These are phyloP conservation scores for Gonocerus acuteangulatus DNA, from an alignment of 2,888 invertebrate genomes.

Conservation along the genomic window DNA sequence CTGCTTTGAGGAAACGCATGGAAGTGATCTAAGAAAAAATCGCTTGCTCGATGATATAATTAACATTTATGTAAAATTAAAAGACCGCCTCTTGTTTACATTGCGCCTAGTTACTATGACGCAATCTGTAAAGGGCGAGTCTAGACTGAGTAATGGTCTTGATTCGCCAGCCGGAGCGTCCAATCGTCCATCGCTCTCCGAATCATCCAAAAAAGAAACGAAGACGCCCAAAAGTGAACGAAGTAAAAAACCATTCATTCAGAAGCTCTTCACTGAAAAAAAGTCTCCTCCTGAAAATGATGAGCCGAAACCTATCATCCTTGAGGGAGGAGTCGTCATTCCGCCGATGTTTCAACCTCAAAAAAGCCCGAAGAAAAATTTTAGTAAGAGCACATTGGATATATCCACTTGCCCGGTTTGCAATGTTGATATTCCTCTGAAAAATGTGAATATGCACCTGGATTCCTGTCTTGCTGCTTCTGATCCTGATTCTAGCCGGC, in stretches of 20 bases:
- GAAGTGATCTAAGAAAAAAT: constrained; percentile 47
- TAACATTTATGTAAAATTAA: constrained; percentile 41
- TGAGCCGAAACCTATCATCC: background rate
- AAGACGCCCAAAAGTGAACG: constrained; percentile 6
- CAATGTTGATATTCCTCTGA: constrained; percentile 43
- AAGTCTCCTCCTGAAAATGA: background rate
- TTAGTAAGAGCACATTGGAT: constrained; percentile 30
- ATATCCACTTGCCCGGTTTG: constrained; percentile 48
- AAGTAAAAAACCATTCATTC: constrained; percentile 8
- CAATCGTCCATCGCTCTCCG: no score
- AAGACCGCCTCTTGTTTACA: constrained; percentile 41
- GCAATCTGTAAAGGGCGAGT: background rate
- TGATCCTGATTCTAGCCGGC: constrained; percentile 27
- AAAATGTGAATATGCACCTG: constrained; percentile 47
- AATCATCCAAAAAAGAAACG: constrained; percentile 8
- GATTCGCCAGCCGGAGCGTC: background rate
- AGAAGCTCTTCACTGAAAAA: constrained; percentile 15
- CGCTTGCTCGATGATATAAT: constrained; percentile 46
- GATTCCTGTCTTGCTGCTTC: constrained; percentile 46
- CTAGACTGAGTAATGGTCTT: background rate
- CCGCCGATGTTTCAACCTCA: constrained; percentile 32
- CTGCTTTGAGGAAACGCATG: constrained; percentile 46
- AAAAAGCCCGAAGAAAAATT: constrained; percentile 30
- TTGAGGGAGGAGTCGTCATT: constrained; percentile 29
- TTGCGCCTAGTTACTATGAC: constrained; percentile 38